Base-by-base conservation (phyloP, 2,113 vertebrate genomes). In the Nerophis ophidion region DNA sequence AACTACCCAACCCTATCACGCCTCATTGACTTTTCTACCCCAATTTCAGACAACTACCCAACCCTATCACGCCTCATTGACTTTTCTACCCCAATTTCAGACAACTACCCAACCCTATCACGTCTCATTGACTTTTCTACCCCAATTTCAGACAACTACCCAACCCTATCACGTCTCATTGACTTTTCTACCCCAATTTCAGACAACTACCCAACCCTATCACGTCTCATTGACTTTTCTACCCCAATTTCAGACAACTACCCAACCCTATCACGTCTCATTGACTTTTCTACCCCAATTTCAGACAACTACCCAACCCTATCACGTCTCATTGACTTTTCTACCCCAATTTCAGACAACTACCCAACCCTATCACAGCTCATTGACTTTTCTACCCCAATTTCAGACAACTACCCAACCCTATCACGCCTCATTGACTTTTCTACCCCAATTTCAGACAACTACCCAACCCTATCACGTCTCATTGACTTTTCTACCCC, bases 181-280 rank as follows among this genome's bases (percentile, higher is more conserved):
- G 95, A 99, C 83, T 83, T 97, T 35, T 78, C 19, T 71, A 86
- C 1, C 86, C 6, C 33, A n/a, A 35, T 83, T 83, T 76, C 75
- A 99, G 96, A 98, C 89, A 98, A 98, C 85, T 98, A 94, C 80
- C 88, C 89, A 65, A 94, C 93, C 19, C 86, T 99, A 48, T 94
- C 95, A 13, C 93, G 93, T 70, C 91, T 98, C 71, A 95, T 97
- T 82, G 95, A 99, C 83, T 83, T 97, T 35, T 78, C 19, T 71
- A 86, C 1, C 86, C 6, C 33, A n/a, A 35, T 83, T 83, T 76
- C 75, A 99, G 96, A 98, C 89, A 98, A 98, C 85, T 98, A 94
- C 80, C 88, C 89, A 65, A 94, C 93, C 19, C 86, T 99, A 48
- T 94, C 95, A 13, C 93, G 93, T 70, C 91, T 98, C 71, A 95